phyloP scores from a whole-genome alignment of 1,140 invertebrate genomes.

The Drosophila erecta region DNA sequence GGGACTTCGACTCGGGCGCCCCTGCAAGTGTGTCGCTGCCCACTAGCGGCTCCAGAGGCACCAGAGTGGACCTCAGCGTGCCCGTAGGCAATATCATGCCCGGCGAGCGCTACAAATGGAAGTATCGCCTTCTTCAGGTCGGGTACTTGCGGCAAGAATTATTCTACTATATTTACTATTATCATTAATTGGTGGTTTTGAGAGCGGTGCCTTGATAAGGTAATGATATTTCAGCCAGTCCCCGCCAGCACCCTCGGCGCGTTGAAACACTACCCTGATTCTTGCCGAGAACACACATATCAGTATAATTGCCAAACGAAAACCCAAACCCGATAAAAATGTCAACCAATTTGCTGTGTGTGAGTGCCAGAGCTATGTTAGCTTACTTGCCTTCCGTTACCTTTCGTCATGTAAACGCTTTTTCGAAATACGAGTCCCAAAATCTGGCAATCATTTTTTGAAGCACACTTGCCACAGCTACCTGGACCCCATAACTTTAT shows the following conservation, averaged over 20 bases:
- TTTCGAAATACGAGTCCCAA: not conserved
- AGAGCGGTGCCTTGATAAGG: constrained; percentile 8
- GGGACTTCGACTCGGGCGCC: constrained; percentile 72
- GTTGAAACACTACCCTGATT: not conserved
- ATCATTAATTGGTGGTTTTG: not conserved
- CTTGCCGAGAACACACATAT: no score
- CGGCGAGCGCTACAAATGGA: constrained; percentile 59
- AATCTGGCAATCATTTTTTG: not conserved
- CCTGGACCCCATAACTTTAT: not conserved
- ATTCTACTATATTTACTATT: not conserved
- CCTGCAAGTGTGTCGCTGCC: constrained; percentile 31
- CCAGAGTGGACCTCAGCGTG: constrained; percentile 2
- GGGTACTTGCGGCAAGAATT: not conserved
- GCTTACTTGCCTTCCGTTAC: not conserved
- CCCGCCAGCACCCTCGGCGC: not conserved
- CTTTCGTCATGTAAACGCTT: no score
- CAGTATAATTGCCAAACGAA: constrained; percentile 50
- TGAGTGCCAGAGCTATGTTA: not conserved
- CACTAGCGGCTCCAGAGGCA: not conserved
- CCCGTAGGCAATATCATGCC: constrained; percentile 45
- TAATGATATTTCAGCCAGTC: not conserved
- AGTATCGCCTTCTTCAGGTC: constrained; percentile 54
- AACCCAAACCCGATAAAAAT: constrained; percentile 38
- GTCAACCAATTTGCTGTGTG: no score
- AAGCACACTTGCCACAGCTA: constrained; percentile 2